Percentiles rank a stretch among this genome's conserved stretches.
These are phyloP conservation scores for Ditula angustiorana DNA, from an alignment of 2,888 invertebrate species.

Conservation along the genomic window DNA sequence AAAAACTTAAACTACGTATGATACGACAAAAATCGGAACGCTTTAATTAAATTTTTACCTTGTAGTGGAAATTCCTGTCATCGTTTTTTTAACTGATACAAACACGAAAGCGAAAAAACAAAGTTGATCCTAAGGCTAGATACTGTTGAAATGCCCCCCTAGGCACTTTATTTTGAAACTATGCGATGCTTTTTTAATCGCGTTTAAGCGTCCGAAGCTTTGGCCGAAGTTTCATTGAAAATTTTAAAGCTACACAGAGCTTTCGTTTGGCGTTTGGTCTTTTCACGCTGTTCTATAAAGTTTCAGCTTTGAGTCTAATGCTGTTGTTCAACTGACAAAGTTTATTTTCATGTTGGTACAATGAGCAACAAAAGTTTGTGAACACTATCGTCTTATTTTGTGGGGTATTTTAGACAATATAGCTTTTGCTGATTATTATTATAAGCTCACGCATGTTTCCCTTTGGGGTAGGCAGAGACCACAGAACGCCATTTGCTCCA, in stretches of 20 bases:
- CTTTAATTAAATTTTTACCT: too few species aligned
- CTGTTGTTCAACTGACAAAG: too few species aligned
- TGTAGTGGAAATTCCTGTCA: neutral
- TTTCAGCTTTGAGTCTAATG: neutral
- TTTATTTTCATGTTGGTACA: too few species aligned
- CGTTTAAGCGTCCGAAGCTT: slow-evolving; percentile 6
- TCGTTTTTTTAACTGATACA: neutral
- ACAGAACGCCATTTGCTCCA: too few species aligned
- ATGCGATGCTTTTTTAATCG: slow-evolving; percentile 13
- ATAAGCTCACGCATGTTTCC: too few species aligned
- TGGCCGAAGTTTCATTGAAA: neutral
- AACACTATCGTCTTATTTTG: too few species aligned
- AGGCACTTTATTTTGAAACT: slow-evolving; percentile 9
- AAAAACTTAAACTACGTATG: too few species aligned
- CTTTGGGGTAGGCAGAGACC: too few species aligned
- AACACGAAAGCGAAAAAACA: neutral
- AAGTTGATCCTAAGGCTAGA: neutral
- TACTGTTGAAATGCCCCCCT: slow-evolving; percentile 4
- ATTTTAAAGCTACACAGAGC: neutral
- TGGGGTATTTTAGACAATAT: too few species aligned
- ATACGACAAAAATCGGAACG: too few species aligned
- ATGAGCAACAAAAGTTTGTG: too few species aligned
- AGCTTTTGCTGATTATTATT: too few species aligned
- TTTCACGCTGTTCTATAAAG: neutral
- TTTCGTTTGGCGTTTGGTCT: neutral